Evolutionary conservation across 2,113 vertebrate species (phyloP).

Genomic region (Chionodraco myersi): DNA sequence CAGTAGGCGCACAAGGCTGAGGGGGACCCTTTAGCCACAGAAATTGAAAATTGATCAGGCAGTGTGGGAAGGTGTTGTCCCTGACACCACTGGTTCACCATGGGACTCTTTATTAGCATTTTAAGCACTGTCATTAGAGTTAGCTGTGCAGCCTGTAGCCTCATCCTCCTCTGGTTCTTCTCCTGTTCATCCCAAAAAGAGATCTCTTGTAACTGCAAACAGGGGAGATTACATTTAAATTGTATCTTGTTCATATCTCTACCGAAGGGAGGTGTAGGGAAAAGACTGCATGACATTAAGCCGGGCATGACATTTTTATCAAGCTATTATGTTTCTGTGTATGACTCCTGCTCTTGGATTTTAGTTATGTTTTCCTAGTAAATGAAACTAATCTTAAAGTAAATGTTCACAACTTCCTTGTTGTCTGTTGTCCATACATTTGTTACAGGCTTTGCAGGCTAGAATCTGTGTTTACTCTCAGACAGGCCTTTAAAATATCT

Average conservation of each 20-base stretch:
- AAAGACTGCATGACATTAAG: conserved; percentile 42
- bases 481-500: neutral
- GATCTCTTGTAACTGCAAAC: conserved; percentile 59
- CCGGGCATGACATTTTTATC: conserved; percentile 41
- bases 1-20: conserved; percentile 53
- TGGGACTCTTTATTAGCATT: conserved; percentile 78
- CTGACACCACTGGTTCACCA: conserved; percentile 49
- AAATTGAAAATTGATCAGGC: conserved; percentile 86
- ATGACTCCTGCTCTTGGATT: conserved; percentile 19
- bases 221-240: conserved; percentile 59
- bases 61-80: conserved; percentile 63
- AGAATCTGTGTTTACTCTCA: neutral
- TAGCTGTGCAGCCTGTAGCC: conserved; percentile 45
- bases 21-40: conserved; percentile 73
- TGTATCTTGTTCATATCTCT: conserved; percentile 51
- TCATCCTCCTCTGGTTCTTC: conserved; percentile 17
- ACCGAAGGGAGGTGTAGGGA: conserved; percentile 35
- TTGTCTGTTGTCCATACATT: neutral
- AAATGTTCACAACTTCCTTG: neutral
- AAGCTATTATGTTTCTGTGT: conserved; percentile 24
- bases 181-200: conserved; percentile 45
- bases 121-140: conserved; percentile 64
- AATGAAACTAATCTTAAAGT: conserved; percentile 2
- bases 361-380: conserved; percentile 20
- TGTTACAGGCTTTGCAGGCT: neutral